Percentiles rank a stretch among this genome's conserved stretches.
Conservation (phyloP, 2,888 invertebrate genomes). For the Drosophila koepferae region DNA sequence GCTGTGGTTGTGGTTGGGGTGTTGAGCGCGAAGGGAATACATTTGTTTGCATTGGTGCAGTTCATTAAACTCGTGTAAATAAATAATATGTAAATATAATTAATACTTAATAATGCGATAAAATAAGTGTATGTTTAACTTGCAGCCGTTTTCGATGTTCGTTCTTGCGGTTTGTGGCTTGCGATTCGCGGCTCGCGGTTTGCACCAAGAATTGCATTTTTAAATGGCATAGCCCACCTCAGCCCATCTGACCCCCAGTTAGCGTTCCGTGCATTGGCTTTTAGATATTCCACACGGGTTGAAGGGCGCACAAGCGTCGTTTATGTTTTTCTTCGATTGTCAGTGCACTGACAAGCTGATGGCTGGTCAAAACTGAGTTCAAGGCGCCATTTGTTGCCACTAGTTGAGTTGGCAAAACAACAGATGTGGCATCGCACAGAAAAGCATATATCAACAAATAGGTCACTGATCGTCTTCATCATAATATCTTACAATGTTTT, state of each 20-base stretch:
- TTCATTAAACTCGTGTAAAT: slow-evolving; percentile 73
- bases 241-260: background rate
- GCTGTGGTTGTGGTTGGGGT: background rate
- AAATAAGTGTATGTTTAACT: slow-evolving; percentile 34
- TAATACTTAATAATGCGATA: slow-evolving; percentile 52
- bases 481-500: background rate
- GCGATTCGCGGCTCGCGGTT: slow-evolving; percentile 11
- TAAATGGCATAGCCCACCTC: background rate
- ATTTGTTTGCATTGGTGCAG: slow-evolving; percentile 63
- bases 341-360: slow-evolving; percentile 54
- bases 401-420: slow-evolving; percentile 28
- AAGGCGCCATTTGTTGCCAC: slow-evolving; percentile 49
- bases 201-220: slow-evolving; percentile 51
- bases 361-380: slow-evolving; percentile 67
- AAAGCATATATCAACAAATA: slow-evolving; percentile 3
- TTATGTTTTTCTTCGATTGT: slow-evolving; percentile 58
- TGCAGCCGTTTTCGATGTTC: slow-evolving; percentile 34
- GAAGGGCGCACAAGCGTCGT: slow-evolving; percentile 56
- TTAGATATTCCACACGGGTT: slow-evolving; percentile 50
- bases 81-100: slow-evolving; percentile 66
- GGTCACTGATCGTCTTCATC: slow-evolving; percentile 11
- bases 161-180: slow-evolving; percentile 18
- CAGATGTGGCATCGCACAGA: slow-evolving; percentile 32
- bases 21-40: background rate
- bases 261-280: slow-evolving; percentile 54